Evolutionary conservation across 2,797 vertebrate species (phyloP), one percentile per base, ranked within the genome.

Genomic region (Aphelocoma californica): DNA sequence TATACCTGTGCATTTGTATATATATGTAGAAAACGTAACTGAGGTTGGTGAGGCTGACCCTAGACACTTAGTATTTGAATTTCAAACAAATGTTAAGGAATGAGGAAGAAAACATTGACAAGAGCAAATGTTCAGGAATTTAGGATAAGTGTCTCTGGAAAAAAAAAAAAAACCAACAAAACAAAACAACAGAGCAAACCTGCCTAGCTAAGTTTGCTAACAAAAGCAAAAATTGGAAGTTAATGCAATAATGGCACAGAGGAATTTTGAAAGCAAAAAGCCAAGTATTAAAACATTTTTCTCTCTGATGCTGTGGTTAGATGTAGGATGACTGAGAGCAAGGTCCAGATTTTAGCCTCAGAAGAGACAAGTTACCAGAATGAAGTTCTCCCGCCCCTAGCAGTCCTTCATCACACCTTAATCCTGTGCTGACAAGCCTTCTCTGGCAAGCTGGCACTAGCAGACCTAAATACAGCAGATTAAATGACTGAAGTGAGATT

Each of bases 351-450:
- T 89, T 79, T 73, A 77, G 10, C 25, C 48, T 44, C 28, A 65
- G 44, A 26, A 48, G 32, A 48, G 31, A 34, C 1, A 12, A 36
- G 19, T 58, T 77, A 54, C 4, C 32, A 31, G 47, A 87, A 51
- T 32, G 42, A 54, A 12, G 29, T 50, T 87, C 32, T 84, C 21
- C 34, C 64, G 32, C 15, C 18, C 7, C 14, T 17, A 61, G 32
- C 11, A 40, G 2, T 86, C 65, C 28, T 77, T 61, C 28, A 10
- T 91, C 38, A 50, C 0, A 0, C 5, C 11, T 70, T 14, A 0
- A 1, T 79, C 7, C 18, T 6, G 1, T 54, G 51, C 71, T 85
- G 61, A 31, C 23, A 74, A n/a, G 7, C 19, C 25, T 83, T 40
- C 34, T 47, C 51, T 57, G 26, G 40, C 28, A 77, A 60, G 13